Evolutionary conservation across 1,140 invertebrate species (phyloP), one percentile per base, ranked within the genome.

Genomic region (Drosophila nigromelanica): DNA sequence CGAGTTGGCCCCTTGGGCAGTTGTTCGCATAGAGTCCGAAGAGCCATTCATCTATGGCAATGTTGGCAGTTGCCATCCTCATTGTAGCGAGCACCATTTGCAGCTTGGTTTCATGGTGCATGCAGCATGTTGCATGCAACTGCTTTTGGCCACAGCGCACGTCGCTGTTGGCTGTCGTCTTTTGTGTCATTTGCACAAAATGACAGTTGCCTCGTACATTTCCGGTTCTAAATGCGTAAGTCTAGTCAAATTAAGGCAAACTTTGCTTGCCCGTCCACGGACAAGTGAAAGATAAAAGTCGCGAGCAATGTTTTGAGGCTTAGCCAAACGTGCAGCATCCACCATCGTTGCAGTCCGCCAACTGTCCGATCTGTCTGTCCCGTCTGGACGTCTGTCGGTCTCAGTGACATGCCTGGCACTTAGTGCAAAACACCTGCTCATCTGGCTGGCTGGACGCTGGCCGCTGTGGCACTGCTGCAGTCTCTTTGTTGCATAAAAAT

Each of bases 221-320:
- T 87, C 83, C 83, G 83, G 83, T 89, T 87, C 79, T 83, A 89
- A 87, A 87, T 87, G 83, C 83, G 83, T 89, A 89, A 89, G 83
- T 89, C 83, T 89, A 89, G 83, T 87, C 83, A 87, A 87, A 87
- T 87, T 87, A 87, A 87, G 79, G 83, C 79, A 73, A 76, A 76
- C 35, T 67, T 54, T 61, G 75, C 70, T 61, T 51, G 58, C 33
- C 39, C 37, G 40, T 39, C 42, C 21, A 33, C 40, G 48, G 63
- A 61, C 50, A 64, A 73, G 61, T 56, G 59, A 60, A 64, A 68
- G 76, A 85, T 80, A 71, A 77, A 74, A 87, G 78, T 75, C 78
- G 68, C 59, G 30, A 51, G 52, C 37, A 15, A 42, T 39, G 18
- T 54, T 33, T 45, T 45, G 3, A 15, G 15, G 10, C 12, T 58